These are phyloP conservation scores for Gymnocephalus cernua DNA, from an alignment of 2,113 vertebrate species.

Conservation along the genomic window DNA sequence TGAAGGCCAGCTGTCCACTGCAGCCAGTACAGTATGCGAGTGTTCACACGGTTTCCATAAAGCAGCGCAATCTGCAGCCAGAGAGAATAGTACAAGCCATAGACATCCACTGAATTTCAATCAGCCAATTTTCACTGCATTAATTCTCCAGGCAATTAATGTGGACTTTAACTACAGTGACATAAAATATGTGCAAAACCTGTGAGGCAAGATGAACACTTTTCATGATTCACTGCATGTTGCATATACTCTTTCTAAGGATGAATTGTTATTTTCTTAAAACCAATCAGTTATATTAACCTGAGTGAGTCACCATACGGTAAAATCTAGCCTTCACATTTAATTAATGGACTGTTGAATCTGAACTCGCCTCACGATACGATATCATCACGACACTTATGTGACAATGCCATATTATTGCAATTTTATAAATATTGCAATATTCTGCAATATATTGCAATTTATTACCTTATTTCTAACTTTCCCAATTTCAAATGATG, in stretches of 20 bases:
- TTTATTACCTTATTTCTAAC: no score
- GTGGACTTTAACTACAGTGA: slow-evolving; percentile 18
- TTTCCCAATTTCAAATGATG: no score
- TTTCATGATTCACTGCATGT: background rate
- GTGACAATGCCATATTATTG: no score
- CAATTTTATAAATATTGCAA: no score
- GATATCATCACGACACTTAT: no score
- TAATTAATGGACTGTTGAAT: background rate
- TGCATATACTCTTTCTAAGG: slow-evolving; percentile 4
- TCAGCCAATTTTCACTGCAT: slow-evolving; percentile 42
- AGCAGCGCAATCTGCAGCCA: slow-evolving; percentile 24
- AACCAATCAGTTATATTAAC: background rate
- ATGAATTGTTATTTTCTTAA: background rate
- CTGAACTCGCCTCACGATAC: background rate
- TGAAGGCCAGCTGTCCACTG: slow-evolving; percentile 64
- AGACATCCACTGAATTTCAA: slow-evolving; percentile 58
- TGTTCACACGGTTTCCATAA: slow-evolving; percentile 38
- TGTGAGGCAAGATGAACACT: slow-evolving; percentile 5
- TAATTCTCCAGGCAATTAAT: slow-evolving; percentile 35
- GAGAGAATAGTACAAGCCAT: slow-evolving; percentile 18
- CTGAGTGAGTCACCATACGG: slow-evolving; percentile 7
- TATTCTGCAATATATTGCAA: no score
- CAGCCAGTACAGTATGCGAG: slow-evolving; percentile 45
- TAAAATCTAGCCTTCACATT: slow-evolving; percentile 15
- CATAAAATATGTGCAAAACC: slow-evolving; percentile 14